Evolutionary conservation across 2,888 invertebrate species (phyloP).

Genomic region (Cantharis lateralis): DNA sequence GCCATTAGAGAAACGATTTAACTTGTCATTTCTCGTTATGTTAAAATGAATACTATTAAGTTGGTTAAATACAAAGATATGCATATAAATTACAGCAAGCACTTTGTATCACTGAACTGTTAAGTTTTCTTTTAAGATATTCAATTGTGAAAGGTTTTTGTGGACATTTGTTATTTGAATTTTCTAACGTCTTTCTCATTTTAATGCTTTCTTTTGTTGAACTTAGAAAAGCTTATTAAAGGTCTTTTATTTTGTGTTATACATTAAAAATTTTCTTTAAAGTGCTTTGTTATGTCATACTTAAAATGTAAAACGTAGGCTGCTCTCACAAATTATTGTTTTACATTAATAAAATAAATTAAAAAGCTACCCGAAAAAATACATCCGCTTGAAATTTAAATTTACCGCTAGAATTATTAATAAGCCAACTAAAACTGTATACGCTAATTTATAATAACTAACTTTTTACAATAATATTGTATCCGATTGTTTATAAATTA

Average conservation of each 20-base stretch:
- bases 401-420: background rate
- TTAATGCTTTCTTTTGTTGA: slow-evolving; percentile 3
- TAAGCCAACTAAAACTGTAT: background rate
- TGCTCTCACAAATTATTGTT: background rate
- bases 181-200: slow-evolving; percentile 4
- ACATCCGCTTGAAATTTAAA: background rate
- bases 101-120: slow-evolving; percentile 2
- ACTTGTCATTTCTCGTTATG: background rate
- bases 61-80: background rate
- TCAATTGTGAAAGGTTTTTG: slow-evolving; percentile 5
- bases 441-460: background rate
- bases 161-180: slow-evolving; percentile 3
- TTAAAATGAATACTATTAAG: background rate
- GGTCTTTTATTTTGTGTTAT: background rate
- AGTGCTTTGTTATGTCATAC: background rate
- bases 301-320: background rate
- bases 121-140: background rate
- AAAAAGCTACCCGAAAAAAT: background rate
- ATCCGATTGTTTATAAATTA: background rate
- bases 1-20: background rate
- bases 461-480: background rate
- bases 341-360: background rate
- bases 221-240: slow-evolving; percentile 1
- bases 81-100: background rate
- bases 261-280: background rate